Base-by-base conservation (phyloP, 2,888 invertebrate genomes). In the Phorcus lineatus region DNA sequence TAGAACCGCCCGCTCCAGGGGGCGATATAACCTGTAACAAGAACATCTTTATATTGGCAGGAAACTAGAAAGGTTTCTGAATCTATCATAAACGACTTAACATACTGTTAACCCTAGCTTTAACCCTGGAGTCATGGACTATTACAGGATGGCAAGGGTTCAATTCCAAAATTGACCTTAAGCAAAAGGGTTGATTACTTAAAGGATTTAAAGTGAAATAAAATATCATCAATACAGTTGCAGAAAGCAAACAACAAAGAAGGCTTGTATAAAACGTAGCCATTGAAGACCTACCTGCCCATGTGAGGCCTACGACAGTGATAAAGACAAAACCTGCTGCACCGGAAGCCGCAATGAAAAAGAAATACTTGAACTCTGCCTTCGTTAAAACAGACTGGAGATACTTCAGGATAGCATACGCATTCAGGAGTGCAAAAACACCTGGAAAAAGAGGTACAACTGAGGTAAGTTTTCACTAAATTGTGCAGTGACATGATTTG, bases 1-100 rank as follows among this genome's bases (percentile, higher is more conserved):
- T 99, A 99, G 94, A 99, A 99, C 88, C 99, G 95, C 89, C 97
- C 97, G 93, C 97, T 97, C 97, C 97, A 97, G 1, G 99, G 99
- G 2, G 99, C 99, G 86, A 99, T 96, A 87, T 98, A 95, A 80
- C 99, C 94, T 94, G 85, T 24, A 90, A 84, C 52, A 53, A 2
- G 53, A 2, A 28, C 9, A 47, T 36, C 36, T 36, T 36, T 36
- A 36, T 36, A 36, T 36, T 36, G 7, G 36, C 36, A 36, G 36
- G 36, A 36, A 36, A 36, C 36, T 7, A 36, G 36, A 36, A n/a
- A n/a, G n/a, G n/a, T n/a, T n/a, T n/a, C n/a, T n/a, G n/a, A n/a
- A n/a, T n/a, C n/a, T n/a, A n/a, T n/a, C n/a, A n/a, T n/a, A n/a
- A n/a, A n/a, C n/a, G n/a, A n/a, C n/a, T n/a, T n/a, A n/a, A n/a